Evolutionary conservation across 2,888 invertebrate genomes (phyloP), one percentile per base, ranked within the genome.

Genomic region (Eupithecia tripunctaria): DNA sequence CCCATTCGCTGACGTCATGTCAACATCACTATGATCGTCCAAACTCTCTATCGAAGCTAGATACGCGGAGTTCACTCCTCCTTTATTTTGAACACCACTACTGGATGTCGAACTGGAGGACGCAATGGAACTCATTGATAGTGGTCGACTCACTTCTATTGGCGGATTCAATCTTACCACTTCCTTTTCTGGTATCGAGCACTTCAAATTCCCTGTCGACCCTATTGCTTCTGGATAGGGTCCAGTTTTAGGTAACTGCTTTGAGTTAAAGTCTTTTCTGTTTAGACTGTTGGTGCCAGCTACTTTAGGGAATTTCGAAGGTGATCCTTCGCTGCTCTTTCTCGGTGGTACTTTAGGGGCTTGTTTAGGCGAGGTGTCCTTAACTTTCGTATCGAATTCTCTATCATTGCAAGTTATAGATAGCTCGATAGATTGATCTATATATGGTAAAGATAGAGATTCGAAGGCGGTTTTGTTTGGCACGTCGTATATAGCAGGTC

Each of bases 1-100:
- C 2, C 93, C 93, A 77, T 91, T 93, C 10, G 89, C 92, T 15
- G 94, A 94, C 2, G 87, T 91, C 80, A 96, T 94, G 82, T 97
- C 97, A 36, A 95, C 96, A 83, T 97, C 97, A 85, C 97, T 97
- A 80, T 97, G 96, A 83, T 97, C 97, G 74, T 97, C 98, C 81
- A 98, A 93, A 81, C 98, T 98, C 88, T 98, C 98, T 68, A 97
- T 97, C 47, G 98, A 98, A 70, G 98, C 98, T 86, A 98, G 93
- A 90, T 98, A 98, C 21, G 97, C 97, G 59, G 96, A 97, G 80
- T 96, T 96, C 80, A 96, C 95, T 79, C 95, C 95, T 27, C 95
- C 95, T 84, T 95, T 95, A 82, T 96, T 95, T 79, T 95, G 95
- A 60, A 95, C 95, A 69, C 96, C 96, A 82, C 95, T 96, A 76